Percentiles rank a stretch among this genome's conserved stretches.
Evolutionary conservation across 2,797 vertebrate species (phyloP).

Genomic region (Sebastes vulpes): DNA sequence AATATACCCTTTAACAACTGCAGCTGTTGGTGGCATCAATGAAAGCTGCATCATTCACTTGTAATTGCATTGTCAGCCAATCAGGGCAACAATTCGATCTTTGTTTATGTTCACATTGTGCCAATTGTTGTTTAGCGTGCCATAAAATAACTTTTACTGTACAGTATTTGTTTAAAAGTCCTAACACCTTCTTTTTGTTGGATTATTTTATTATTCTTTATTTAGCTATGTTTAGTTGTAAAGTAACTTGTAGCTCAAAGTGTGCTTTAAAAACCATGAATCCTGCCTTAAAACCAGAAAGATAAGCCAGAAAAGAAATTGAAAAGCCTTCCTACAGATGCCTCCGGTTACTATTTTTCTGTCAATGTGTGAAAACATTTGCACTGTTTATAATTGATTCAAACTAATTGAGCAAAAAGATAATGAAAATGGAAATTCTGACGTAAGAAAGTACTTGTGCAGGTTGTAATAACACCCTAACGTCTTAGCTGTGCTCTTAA

Average conservation of each 20-base stretch:
- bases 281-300: conserved; percentile 61
- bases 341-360: neutral
- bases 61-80: conserved; percentile 3
- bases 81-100: neutral
- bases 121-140: neutral
- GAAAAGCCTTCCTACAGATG: neutral
- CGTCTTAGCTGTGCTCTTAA: conserved; percentile 25
- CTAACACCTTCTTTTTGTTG: conserved; percentile 3
- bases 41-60: neutral
- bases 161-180: conserved; percentile 9
- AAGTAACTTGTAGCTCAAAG: conserved; percentile 13
- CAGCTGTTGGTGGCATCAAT: conserved; percentile 20
- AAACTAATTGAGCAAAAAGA: neutral
- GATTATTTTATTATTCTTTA: neutral
- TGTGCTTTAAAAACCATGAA: conserved; percentile 34
- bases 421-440: no score
- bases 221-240: conserved; percentile 17
- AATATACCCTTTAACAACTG: neutral
- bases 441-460: neutral
- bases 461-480: conserved; percentile 18
- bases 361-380: neutral
- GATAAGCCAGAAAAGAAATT: conserved; percentile 9
- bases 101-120: neutral
- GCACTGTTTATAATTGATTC: neutral
- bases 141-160: conserved; percentile 11